Evolutionary conservation across 64 coral and sea anemone species (phyloP).

Genomic region (Porites lutea): DNA sequence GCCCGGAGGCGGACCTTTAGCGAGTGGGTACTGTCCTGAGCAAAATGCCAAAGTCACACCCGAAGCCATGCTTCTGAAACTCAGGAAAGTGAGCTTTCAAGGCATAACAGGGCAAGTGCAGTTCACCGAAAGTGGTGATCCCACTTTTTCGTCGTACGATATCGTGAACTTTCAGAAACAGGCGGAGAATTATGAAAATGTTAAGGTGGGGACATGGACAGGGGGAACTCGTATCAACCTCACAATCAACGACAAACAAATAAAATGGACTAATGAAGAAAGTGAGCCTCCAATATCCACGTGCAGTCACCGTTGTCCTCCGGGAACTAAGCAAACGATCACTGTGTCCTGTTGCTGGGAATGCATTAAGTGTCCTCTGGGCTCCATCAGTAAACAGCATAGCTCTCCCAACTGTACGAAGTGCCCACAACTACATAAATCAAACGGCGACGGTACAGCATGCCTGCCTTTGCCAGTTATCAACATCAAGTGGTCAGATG

Average conservation of each 20-base stretch:
- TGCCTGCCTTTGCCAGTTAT: constrained; percentile 58
- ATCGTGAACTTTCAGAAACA: constrained; percentile 76
- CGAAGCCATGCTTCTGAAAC: constrained; percentile 26
- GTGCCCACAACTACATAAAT: constrained; percentile 60
- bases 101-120: constrained; percentile 74
- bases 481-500: constrained; percentile 66
- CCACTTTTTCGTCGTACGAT: constrained; percentile 63
- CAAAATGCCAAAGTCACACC: constrained; percentile 1
- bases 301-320: constrained; percentile 71
- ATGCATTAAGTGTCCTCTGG: constrained; percentile 65
- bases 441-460: constrained; percentile 22
- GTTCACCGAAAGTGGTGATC: constrained; percentile 77
- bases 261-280: no score
- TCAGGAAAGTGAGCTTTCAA: constrained; percentile 63
- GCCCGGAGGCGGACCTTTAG: neutral
- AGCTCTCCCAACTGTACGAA: constrained; percentile 77
- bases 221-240: neutral
- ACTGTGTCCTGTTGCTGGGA: neutral
- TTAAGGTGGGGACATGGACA: constrained; percentile 67
- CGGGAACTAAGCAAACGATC: constrained; percentile 62
- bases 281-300: constrained; percentile 30
- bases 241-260: neutral
- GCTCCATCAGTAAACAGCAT: constrained; percentile 9
- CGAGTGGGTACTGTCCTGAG: constrained; percentile 12
- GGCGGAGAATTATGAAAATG: neutral